Evolutionary conservation across 2,113 vertebrate genomes (phyloP).

Genomic region (Antidorcas marsupialis): DNA sequence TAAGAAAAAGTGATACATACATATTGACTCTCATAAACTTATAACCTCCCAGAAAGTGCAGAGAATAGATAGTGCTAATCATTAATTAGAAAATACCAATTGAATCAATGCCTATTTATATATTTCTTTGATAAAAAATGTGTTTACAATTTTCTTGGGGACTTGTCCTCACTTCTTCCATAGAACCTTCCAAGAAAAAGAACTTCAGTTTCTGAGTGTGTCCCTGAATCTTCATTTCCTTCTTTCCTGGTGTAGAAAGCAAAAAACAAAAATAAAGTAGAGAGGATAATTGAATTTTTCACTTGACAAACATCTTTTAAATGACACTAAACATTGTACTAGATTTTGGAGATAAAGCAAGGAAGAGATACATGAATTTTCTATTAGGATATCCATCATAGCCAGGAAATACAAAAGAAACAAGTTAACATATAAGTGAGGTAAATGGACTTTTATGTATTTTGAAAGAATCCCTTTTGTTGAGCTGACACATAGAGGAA

Average conservation of each 20-base stretch:
- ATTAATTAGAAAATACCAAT: background rate
- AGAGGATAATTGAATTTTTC: background rate
- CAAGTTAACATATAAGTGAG: background rate
- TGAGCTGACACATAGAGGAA: background rate
- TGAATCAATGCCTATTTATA: background rate
- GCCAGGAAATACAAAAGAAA: background rate
- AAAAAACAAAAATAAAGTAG: background rate
- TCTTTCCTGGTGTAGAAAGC: background rate
- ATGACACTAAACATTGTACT: background rate
- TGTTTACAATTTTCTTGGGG: background rate
- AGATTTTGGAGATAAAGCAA: background rate
- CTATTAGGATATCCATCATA: background rate
- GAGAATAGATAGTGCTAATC: background rate
- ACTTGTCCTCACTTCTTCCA: background rate
- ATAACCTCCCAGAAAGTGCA: background rate
- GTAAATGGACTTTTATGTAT: background rate
- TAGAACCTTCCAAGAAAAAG: background rate
- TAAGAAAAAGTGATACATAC: background rate
- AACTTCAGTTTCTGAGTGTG: background rate
- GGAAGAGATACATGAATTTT: background rate
- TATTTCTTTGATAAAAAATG: background rate
- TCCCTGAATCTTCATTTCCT: background rate
- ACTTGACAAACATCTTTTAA: background rate
- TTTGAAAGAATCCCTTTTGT: background rate
- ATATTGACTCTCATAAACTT: background rate